Percentiles rank a stretch among this genome's conserved stretches.
Evolutionary conservation across 1,140 invertebrate genomes (phyloP).

Genomic region (Drosophila albomicans): DNA sequence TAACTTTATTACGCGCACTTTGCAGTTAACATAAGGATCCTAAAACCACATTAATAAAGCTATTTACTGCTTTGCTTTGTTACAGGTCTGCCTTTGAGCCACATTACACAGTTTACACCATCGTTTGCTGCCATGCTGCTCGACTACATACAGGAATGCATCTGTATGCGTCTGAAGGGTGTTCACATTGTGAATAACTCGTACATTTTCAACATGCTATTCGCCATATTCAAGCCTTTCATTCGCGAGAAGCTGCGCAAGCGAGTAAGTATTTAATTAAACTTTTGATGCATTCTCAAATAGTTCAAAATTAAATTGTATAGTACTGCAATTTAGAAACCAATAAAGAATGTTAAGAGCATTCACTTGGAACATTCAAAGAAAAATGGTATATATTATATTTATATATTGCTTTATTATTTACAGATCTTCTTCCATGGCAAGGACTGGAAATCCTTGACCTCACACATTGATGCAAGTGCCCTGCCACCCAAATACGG

Average conservation of each 20-base stretch:
- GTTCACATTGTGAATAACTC: slow-evolving; percentile 93
- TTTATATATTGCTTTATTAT: too few relatives aligned
- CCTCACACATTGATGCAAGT: slow-evolving; percentile 87
- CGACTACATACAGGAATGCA: slow-evolving; percentile 89
- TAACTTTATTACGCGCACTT: slow-evolving; percentile 1
- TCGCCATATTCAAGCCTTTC: slow-evolving; percentile 92
- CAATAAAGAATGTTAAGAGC: too few relatives aligned
- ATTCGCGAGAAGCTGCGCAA: slow-evolving; percentile 88
- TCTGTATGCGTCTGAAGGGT: slow-evolving; percentile 87
- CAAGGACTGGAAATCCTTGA: slow-evolving; percentile 88
- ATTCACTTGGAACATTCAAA: too few relatives aligned
- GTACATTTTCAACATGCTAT: slow-evolving; percentile 91
- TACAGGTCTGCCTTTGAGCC: slow-evolving; percentile 86
- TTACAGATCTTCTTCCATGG: slow-evolving; percentile 90
- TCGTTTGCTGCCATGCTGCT: slow-evolving; percentile 88
- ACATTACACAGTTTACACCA: slow-evolving; percentile 90
- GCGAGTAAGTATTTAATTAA: slow-evolving; percentile 82
- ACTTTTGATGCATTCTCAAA: too few relatives aligned
- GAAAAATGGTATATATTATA: too few relatives aligned
- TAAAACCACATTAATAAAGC: background rate
- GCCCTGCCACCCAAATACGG: slow-evolving; percentile 89
- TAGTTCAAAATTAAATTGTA: too few relatives aligned
- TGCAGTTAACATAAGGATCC: slow-evolving; percentile 1
- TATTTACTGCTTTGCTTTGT: slow-evolving; percentile 2
- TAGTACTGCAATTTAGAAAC: background rate